A percentile compares a stretch with the other conserved stretches of the same genome.
Conservation (phyloP, 2,113 vertebrate species). For the Boleophthalmus pectinirostris region DNA sequence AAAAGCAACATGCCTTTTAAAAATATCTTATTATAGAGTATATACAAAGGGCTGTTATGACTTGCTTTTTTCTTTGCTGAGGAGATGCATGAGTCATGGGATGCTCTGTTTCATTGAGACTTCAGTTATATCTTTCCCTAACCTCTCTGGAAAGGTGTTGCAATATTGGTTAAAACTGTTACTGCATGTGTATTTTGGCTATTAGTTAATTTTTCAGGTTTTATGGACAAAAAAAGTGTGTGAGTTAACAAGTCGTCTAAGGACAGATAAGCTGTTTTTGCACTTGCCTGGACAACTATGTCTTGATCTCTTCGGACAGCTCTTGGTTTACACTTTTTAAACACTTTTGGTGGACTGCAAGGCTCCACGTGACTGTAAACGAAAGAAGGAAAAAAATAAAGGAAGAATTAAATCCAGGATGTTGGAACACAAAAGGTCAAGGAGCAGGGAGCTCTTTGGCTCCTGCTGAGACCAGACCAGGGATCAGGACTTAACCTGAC, state of each 20-base stretch:
- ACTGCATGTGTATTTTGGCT: background rate
- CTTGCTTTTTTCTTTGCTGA: background rate
- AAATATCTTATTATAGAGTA: no score
- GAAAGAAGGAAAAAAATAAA: background rate
- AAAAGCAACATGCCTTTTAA: background rate
- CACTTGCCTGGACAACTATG: background rate
- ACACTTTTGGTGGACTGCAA: conserved; percentile 1
- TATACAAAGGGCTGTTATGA: background rate
- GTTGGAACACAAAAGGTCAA: conserved; percentile 37
- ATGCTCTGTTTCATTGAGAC: background rate
- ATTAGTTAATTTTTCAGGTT: background rate
- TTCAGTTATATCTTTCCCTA: background rate
- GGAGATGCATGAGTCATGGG: background rate
- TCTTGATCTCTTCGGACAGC: background rate
- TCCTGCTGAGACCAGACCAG: conserved; percentile 37
- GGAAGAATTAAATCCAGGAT: conserved; percentile 32
- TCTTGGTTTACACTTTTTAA: background rate
- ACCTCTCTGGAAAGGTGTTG: background rate
- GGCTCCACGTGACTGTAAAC: background rate
- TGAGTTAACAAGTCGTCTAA: background rate
- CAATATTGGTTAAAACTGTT: background rate
- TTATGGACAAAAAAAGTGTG: background rate
- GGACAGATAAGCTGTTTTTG: background rate
- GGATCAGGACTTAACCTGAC: conserved; percentile 52
- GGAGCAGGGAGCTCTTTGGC: conserved; percentile 20